phyloP scores from a whole-genome alignment of 1,140 invertebrate genomes.

The Drosophila sp. region DNA sequence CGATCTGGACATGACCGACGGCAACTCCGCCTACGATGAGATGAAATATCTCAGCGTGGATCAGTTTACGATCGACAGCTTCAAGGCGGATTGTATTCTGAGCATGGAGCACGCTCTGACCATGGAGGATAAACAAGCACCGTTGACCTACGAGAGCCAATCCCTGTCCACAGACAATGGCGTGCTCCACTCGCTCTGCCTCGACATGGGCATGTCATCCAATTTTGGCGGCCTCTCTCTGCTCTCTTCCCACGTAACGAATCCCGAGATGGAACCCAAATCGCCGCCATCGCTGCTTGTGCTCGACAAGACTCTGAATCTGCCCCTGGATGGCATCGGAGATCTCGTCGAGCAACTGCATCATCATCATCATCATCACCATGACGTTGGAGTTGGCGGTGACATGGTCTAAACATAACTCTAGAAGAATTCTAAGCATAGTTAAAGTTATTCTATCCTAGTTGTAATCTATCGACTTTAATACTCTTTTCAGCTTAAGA shows the following conservation, averaged over 20 bases:
- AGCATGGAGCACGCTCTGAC: constrained; percentile 74
- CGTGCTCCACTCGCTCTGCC: constrained; percentile 56
- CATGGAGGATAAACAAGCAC: constrained; percentile 49
- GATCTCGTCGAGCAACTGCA: constrained; percentile 73
- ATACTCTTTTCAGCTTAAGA: constrained; percentile 30
- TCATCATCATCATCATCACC: constrained; percentile 47
- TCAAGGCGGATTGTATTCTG: constrained; percentile 82
- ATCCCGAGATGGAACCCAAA: constrained; percentile 48
- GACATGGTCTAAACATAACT: constrained; percentile 28
- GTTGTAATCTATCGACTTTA: constrained; percentile 25
- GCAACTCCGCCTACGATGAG: constrained; percentile 80
- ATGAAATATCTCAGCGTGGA: constrained; percentile 84
- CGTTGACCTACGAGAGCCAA: constrained; percentile 37
- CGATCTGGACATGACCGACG: constrained; percentile 65
- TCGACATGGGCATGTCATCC: constrained; percentile 61
- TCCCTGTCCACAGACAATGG: constrained; percentile 25
- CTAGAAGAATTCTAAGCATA: constrained; percentile 55
- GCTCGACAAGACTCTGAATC: constrained; percentile 69
- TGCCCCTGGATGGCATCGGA: constrained; percentile 70
- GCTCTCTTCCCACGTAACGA: constrained; percentile 21
- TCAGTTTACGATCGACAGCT: constrained; percentile 84
- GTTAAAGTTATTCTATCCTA: constrained; percentile 47
- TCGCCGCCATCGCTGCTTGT: constrained; percentile 71
- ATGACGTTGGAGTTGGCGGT: constrained; percentile 18
- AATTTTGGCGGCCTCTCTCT: constrained; percentile 53